Evolutionary conservation across 2,888 invertebrate species (phyloP).

Genomic region (Heliconius charithonia): DNA sequence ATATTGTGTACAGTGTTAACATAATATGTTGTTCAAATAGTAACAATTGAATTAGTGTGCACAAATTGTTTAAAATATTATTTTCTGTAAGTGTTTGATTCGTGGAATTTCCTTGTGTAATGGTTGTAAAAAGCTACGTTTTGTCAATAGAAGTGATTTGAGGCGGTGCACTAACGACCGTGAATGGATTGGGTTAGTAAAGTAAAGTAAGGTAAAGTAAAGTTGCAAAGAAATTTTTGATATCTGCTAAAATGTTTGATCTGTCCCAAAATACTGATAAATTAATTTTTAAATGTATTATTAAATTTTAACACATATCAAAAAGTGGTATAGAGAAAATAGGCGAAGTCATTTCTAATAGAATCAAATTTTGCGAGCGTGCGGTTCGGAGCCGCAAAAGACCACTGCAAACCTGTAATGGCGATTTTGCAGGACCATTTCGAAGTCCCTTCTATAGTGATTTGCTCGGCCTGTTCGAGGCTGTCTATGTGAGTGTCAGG

Average conservation of each 20-base stretch:
- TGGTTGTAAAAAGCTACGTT: conserved; percentile 71
- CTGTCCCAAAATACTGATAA: neutral
- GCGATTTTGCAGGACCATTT: conserved; percentile 99
- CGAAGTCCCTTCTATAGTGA: conserved; percentile 99
- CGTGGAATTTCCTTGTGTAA: conserved; percentile 81
- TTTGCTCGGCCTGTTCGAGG: conserved; percentile 98
- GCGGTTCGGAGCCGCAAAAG: conserved; percentile 82
- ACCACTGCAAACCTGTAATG: conserved; percentile 95
- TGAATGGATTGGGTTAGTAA: conserved; percentile 72
- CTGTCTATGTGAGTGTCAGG: conserved; percentile 99
- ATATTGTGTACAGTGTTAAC: conserved; percentile 37
- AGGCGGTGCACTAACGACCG: conserved; percentile 81
- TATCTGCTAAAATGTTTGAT: conserved; percentile 62
- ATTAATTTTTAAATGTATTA: neutral
- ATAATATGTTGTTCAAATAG: conserved; percentile 37
- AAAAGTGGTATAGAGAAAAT: conserved; percentile 69
- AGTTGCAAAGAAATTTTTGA: conserved; percentile 71
- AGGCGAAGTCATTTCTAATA: conserved; percentile 82
- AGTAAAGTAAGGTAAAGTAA: conserved; percentile 72
- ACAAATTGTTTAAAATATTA: conserved; percentile 35
- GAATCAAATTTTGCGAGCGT: conserved; percentile 81
- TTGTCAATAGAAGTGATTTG: conserved; percentile 70
- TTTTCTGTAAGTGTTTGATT: conserved; percentile 68
- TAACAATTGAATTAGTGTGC: conserved; percentile 36
- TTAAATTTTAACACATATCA: conserved; percentile 70